Base-by-base conservation (phyloP, 2,888 invertebrate genomes). In the Epirrhoe alternata region DNA sequence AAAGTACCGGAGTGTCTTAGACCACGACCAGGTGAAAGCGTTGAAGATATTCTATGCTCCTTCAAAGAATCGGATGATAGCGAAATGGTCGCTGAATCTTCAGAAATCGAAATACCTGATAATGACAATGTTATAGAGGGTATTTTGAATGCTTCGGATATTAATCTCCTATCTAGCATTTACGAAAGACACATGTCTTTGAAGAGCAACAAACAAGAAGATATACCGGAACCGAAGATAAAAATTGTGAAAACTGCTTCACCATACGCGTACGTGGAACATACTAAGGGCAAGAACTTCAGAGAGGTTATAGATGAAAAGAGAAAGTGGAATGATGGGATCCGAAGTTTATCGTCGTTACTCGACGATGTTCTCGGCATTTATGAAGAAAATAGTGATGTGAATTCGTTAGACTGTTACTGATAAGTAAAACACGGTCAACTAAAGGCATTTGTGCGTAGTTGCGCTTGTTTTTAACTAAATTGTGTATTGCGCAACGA, bases 371-470 rank as follows among this genome's bases (percentile, higher is more conserved):
- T 97, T 69, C 83, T 96, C 24, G 94, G 95, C 8, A 92, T 95
- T 60, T 94, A 95, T 75, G 93, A 94, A 72, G 79, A 86, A 0
- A 88, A 84, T 47, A 81, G 83, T 35, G 94, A 95, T 68, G 87
- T 94, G 0, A 96, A 96, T 77, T 89, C 92, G 33, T 94, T 96
- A 91, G 97, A 97, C 89, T 97, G 96, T 87, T 97, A 97, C 78
- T 96, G 84, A 84, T 70, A 74, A 76, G 49, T 59, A 55, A 24
- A 24, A 24, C 24, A 24, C 24, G 24, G 24, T 24, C 24, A 24
- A n/a, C n/a, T 24, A 2, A 24, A 2, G 3, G 24, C 24, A 24
- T 24, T 24, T 3, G 24, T 24, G 14, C 12, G 16, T 35, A 47
- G 16, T 7, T 63, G 24, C 24, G 24, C 24, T 24, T 24, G 1